Conservation (phyloP, 2,113 vertebrate species). For the Perca flavescens region DNA sequence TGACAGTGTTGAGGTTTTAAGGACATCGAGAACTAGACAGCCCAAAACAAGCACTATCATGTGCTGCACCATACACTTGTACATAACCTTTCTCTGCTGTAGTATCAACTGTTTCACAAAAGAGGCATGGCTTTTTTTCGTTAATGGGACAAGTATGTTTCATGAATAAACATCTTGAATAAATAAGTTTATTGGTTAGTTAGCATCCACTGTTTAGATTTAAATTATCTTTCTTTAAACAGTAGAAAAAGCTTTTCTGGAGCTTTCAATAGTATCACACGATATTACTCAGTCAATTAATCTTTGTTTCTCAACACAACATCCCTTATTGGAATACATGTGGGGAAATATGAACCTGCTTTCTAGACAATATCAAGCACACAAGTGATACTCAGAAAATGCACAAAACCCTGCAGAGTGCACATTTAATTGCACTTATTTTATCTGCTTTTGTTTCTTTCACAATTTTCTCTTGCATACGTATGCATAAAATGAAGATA, state of each 20-base stretch:
- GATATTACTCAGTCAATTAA: neutral
- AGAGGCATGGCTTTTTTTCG: neutral
- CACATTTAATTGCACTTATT: neutral
- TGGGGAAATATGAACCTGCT: neutral
- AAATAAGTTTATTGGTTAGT: neutral
- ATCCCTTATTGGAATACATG: neutral
- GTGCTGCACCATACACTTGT: neutral
- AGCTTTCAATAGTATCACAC: neutral
- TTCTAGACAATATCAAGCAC: neutral
- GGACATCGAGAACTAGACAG: neutral
- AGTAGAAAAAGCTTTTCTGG: neutral
- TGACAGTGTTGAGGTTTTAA: slow-evolving; percentile 4
- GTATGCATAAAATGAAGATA: neutral
- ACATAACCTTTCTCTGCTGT: neutral
- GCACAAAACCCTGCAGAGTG: neutral
- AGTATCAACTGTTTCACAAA: neutral
- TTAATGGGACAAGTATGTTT: neutral
- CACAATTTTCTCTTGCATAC: neutral
- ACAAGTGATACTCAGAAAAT: neutral
- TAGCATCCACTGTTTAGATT: neutral
- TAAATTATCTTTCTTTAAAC: neutral
- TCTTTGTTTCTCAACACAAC: neutral
- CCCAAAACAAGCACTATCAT: too few relatives aligned
- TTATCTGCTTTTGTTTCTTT: neutral
- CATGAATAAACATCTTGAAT: neutral